Percentiles rank a stretch among this genome's conserved stretches.
Evolutionary conservation across 2,888 invertebrate species (phyloP).

Genomic region (Troides oblongomaculatus): DNA sequence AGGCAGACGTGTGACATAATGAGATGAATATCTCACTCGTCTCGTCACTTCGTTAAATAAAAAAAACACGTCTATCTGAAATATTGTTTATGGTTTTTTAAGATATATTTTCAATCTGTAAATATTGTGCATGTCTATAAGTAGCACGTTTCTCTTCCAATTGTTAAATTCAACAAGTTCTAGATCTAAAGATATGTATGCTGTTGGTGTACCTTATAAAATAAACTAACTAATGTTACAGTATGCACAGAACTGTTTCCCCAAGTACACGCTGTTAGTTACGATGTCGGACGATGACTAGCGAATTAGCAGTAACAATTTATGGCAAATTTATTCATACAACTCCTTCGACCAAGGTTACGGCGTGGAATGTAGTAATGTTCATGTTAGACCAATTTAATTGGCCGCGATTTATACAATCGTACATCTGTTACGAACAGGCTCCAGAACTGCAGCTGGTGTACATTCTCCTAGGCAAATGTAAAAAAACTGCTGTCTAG

Average conservation of each 20-base stretch:
- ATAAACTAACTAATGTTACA: neutral
- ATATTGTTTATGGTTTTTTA: too few species aligned
- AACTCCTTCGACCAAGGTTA: slow-evolving; percentile 20
- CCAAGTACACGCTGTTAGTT: slow-evolving; percentile 5
- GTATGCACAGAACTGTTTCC: slow-evolving; percentile 8
- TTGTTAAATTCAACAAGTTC: too few species aligned
- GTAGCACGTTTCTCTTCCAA: too few species aligned
- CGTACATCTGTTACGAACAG: neutral
- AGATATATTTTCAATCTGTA: too few species aligned
- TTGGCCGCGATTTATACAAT: neutral
- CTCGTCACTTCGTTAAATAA: too few species aligned
- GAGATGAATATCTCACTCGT: too few species aligned
- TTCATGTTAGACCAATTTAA: slow-evolving; percentile 20
- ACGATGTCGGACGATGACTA: slow-evolving; percentile 21
- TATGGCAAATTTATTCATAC: slow-evolving; percentile 25
- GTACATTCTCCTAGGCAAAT: neutral
- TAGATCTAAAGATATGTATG: too few species aligned
- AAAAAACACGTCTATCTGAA: too few species aligned
- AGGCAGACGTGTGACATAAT: too few species aligned
- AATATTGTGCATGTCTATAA: too few species aligned
- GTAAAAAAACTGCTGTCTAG: neutral
- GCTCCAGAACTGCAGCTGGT: neutral
- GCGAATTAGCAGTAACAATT: slow-evolving; percentile 27
- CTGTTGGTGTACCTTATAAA: neutral
- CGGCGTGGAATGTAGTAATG: slow-evolving; percentile 22